These are phyloP conservation scores for Drosophila equinoxialis DNA, from an alignment of 1,140 invertebrate species.

Conservation along the genomic window DNA sequence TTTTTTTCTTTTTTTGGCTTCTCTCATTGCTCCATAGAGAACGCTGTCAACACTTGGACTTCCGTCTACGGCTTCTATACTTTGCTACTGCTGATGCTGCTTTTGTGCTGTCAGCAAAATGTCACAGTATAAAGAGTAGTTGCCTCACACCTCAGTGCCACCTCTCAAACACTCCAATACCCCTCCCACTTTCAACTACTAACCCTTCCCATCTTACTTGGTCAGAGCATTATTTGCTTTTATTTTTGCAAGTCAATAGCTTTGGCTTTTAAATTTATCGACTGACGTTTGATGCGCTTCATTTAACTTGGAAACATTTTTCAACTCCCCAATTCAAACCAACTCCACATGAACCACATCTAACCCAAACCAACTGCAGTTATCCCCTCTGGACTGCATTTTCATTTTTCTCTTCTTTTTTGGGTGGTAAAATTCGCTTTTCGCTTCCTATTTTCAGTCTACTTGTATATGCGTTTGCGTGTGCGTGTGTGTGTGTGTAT, in stretches of 20 bases:
- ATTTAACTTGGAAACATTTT: slow-evolving; percentile 81
- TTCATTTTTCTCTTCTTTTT: slow-evolving; percentile 13
- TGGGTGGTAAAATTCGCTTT: slow-evolving; percentile 7
- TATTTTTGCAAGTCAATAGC: slow-evolving; percentile 78
- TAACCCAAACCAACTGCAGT: slow-evolving; percentile 13
- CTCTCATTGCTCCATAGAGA: slow-evolving; percentile 56
- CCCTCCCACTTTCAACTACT: slow-evolving; percentile 9
- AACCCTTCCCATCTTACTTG: slow-evolving; percentile 37
- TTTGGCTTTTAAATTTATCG: slow-evolving; percentile 81
- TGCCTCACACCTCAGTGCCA: slow-evolving; percentile 26
- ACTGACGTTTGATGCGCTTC: slow-evolving; percentile 80
- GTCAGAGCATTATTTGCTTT: slow-evolving; percentile 72
- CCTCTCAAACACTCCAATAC: slow-evolving; percentile 45
- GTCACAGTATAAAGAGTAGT: slow-evolving; percentile 59
- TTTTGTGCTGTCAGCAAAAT: slow-evolving; percentile 76
- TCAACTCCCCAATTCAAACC: slow-evolving; percentile 48
- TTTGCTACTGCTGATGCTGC: slow-evolving; percentile 35
- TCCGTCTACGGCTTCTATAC: slow-evolving; percentile 43
- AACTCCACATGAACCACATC: neutral
- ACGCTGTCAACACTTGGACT: slow-evolving; percentile 78
- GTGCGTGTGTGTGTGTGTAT: neutral
- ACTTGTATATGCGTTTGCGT: neutral
- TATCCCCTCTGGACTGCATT: slow-evolving; percentile 10
- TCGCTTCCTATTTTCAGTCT: slow-evolving; percentile 6
- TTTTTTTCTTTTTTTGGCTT: slow-evolving; percentile 13